Conservation (phyloP, 2,113 vertebrate genomes). For the Gymnarchus niloticus region DNA sequence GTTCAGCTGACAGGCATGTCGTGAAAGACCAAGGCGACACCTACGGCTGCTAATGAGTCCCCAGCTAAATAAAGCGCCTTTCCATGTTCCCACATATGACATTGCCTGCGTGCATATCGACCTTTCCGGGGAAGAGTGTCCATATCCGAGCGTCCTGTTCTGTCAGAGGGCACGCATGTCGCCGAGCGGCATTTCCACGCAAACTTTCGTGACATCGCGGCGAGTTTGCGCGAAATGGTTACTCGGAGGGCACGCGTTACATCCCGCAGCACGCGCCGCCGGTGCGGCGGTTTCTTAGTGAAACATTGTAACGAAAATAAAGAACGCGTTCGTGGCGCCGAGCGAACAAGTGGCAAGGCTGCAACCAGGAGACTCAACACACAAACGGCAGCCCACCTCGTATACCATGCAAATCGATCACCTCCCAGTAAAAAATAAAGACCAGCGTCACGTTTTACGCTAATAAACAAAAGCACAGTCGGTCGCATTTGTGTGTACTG, state of each 20-base stretch:
- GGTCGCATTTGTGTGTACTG: not conserved
- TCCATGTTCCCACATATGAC: not conserved
- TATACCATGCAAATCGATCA: too few relatives aligned
- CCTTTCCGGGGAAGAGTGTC: not conserved
- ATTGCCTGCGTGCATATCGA: not conserved
- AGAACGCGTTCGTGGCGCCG: not conserved
- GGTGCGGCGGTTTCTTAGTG: not conserved
- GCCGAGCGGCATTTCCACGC: not conserved
- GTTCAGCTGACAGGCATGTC: not conserved
- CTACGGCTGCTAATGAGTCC: not conserved
- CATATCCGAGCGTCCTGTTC: not conserved
- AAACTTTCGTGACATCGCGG: not conserved
- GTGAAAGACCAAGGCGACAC: not conserved
- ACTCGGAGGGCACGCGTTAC: too few relatives aligned
- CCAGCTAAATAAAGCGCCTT: not conserved
- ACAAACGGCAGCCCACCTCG: not conserved
- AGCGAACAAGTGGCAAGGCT: conserved; percentile 15
- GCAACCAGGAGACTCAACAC: not conserved
- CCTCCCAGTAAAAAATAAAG: too few relatives aligned
- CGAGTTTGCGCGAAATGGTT: not conserved
- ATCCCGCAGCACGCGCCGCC: not conserved
- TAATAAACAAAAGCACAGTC: not conserved
- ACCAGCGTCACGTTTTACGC: not conserved
- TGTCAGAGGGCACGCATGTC: not conserved
- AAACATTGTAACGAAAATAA: not conserved